Conservation (phyloP, 2,113 vertebrate genomes). For the Echinops telfairi region DNA sequence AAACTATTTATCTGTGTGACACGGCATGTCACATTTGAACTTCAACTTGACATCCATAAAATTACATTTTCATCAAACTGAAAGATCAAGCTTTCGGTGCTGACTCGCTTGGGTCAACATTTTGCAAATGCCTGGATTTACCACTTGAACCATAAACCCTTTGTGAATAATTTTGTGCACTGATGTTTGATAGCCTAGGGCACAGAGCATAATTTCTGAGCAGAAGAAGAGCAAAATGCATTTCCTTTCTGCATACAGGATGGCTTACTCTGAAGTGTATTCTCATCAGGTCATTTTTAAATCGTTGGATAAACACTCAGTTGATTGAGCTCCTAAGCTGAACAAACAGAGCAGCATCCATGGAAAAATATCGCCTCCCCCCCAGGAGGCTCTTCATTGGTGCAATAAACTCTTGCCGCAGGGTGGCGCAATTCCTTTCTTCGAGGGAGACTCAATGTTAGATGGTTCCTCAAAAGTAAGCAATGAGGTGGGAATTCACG, state of each 20-base stretch:
- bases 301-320: slow-evolving; percentile 66
- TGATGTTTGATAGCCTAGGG: slow-evolving; percentile 90
- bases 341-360: slow-evolving; percentile 67
- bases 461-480: slow-evolving; percentile 27
- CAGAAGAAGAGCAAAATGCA: slow-evolving; percentile 84
- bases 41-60: slow-evolving; percentile 90
- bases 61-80: slow-evolving; percentile 91
- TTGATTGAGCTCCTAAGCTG: slow-evolving; percentile 59
- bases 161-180: slow-evolving; percentile 89
- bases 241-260: slow-evolving; percentile 86
- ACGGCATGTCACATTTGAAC: slow-evolving; percentile 90
- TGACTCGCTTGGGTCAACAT: slow-evolving; percentile 90
- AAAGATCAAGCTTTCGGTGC: slow-evolving; percentile 89
- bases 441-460: neutral
- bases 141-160: slow-evolving; percentile 89
- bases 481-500: slow-evolving; percentile 27
- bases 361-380: neutral
- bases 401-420: slow-evolving; percentile 57
- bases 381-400: neutral
- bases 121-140: slow-evolving; percentile 91
- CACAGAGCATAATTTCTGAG: slow-evolving; percentile 88
- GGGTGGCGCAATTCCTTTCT: slow-evolving; percentile 19
- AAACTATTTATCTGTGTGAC: slow-evolving; percentile 91
- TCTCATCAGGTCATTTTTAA: slow-evolving; percentile 77
- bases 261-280: slow-evolving; percentile 76